Conservation (phyloP, 2,113 vertebrate genomes). For the Saimiri boliviensis region DNA sequence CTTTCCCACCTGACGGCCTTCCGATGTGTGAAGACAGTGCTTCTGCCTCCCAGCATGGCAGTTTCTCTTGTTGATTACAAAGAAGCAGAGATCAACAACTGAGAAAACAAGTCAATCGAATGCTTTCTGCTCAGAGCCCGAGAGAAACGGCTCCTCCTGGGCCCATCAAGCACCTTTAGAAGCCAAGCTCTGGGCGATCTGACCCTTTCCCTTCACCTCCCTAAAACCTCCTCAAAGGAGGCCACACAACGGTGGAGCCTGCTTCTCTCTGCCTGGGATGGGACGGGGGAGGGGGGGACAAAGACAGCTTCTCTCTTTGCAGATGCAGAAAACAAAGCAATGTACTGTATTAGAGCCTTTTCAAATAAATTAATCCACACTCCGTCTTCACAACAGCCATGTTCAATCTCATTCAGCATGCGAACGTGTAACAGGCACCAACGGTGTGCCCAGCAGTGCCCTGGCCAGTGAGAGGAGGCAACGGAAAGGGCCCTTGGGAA, state of each 20-base stretch:
- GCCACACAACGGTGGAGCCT: not conserved
- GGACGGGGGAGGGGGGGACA: too few relatives aligned
- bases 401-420: not conserved
- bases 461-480: not conserved
- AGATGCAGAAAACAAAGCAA: slow-evolving; percentile 9
- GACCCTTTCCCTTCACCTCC: not conserved
- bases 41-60: not conserved
- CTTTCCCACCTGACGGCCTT: not conserved
- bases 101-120: not conserved
- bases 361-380: not conserved
- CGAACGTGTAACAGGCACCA: not conserved
- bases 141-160: not conserved
- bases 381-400: not conserved
- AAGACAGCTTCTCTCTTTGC: not conserved
- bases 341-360: not conserved
- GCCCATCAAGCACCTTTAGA: not conserved
- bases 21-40: fast-evolving
- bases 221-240: not conserved
- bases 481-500: not conserved
- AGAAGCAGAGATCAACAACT: not conserved
- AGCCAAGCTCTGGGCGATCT: not conserved
- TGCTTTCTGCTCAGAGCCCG: not conserved
- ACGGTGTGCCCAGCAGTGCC: not conserved
- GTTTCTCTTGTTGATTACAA: not conserved
- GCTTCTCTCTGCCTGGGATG: not conserved